Conservation (phyloP, 2,113 vertebrate species). For the Lonchura striata region DNA sequence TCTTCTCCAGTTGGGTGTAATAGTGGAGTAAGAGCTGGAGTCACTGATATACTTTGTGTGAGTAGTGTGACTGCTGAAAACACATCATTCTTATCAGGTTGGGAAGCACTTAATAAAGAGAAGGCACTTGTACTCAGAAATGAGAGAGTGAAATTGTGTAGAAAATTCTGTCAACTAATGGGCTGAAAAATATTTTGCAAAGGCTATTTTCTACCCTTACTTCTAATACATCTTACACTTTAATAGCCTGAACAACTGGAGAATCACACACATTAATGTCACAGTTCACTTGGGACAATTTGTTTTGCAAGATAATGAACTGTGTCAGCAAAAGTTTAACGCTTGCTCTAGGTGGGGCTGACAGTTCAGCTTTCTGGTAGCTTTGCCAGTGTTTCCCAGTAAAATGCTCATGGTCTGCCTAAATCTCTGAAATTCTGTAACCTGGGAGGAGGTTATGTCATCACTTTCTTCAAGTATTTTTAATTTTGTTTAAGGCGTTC, state of each 20-base stretch:
- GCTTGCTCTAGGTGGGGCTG: not conserved
- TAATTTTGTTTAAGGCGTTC: not conserved
- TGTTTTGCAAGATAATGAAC: constrained; percentile 56
- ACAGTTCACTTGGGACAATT: constrained; percentile 54
- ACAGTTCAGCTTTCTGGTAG: not conserved
- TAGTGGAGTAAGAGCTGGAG: not conserved
- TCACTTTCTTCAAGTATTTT: not conserved
- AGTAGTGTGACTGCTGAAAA: not conserved
- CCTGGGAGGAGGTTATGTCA: not conserved
- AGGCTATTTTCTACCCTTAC: constrained; percentile 52
- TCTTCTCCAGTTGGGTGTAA: not conserved
- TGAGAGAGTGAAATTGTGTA: constrained; percentile 48
- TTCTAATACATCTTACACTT: constrained; percentile 58
- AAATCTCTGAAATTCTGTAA: not conserved
- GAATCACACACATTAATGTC: constrained; percentile 29
- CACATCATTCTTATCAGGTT: not conserved
- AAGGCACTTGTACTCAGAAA: constrained; percentile 33
- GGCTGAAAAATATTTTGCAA: constrained; percentile 61
- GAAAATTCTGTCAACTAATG: constrained; percentile 68
- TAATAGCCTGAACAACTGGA: constrained; percentile 33
- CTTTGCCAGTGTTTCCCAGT: not conserved
- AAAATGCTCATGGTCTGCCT: not conserved
- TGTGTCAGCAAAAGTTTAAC: constrained; percentile 42
- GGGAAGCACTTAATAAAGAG: not conserved
- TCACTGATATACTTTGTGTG: not conserved